Evolutionary conservation across 2,113 vertebrate species (phyloP).

Genomic region (Ochotona curzoniae): DNA sequence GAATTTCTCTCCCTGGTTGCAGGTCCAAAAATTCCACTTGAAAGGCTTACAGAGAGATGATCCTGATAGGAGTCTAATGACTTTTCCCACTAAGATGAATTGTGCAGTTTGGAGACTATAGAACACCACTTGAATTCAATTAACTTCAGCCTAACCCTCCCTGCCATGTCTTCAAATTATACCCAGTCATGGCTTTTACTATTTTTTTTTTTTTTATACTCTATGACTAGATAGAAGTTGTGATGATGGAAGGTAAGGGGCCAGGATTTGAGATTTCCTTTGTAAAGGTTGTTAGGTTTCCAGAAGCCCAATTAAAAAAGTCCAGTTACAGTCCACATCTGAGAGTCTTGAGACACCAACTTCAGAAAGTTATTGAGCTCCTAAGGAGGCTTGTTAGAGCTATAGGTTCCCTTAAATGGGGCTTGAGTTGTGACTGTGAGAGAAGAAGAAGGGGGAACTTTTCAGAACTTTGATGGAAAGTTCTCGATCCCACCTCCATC

Average conservation of each 20-base stretch:
- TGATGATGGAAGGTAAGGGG: background rate
- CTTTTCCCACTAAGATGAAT: slow-evolving; percentile 3
- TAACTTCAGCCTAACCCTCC: background rate
- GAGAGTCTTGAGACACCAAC: background rate
- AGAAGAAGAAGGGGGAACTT: background rate
- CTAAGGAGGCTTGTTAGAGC: background rate
- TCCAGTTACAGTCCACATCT: background rate
- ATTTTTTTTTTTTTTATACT: slow-evolving; percentile 19
- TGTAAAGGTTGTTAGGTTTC: background rate
- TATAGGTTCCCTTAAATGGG: background rate
- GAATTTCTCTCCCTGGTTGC: slow-evolving; percentile 64
- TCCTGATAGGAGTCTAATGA: background rate
- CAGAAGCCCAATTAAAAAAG: background rate
- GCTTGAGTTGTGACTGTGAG: background rate
- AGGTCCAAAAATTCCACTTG: slow-evolving; percentile 33
- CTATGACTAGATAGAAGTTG: background rate
- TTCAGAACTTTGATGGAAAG: background rate
- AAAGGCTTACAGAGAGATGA: background rate
- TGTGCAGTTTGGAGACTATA: slow-evolving; percentile 15
- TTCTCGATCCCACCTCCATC: background rate
- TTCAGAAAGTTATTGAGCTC: background rate
- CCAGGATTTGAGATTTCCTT: background rate
- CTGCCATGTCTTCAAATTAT: background rate
- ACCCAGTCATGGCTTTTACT: background rate
- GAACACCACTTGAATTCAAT: background rate